Evolutionary conservation across 1,140 invertebrate genomes (phyloP).

Genomic region (Zaprionus tsacasi): DNA sequence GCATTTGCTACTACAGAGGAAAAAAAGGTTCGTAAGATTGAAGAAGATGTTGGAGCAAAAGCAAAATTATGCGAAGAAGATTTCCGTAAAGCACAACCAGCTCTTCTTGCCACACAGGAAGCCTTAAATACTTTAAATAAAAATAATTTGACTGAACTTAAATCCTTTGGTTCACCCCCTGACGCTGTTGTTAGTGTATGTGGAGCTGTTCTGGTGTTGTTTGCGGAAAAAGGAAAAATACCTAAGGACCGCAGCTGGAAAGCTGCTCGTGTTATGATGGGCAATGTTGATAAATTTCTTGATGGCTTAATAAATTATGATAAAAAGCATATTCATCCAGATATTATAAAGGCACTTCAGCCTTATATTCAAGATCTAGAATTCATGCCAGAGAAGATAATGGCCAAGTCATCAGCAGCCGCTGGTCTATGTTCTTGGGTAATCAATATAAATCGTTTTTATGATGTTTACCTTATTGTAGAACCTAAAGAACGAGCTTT

Average conservation of each 20-base stretch:
- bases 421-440: conserved; percentile 97
- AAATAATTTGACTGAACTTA: conserved; percentile 96
- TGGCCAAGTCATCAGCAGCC: conserved; percentile 93
- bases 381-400: conserved; percentile 94
- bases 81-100: conserved; percentile 95
- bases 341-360: conserved; percentile 90
- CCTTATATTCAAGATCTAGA: conserved; percentile 88
- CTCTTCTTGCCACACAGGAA: conserved; percentile 93
- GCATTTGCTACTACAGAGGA: conserved; percentile 93
- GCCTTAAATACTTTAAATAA: conserved; percentile 97
- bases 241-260: conserved; percentile 98
- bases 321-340: conserved; percentile 96
- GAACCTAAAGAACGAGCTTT: conserved; percentile 94
- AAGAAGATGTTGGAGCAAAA: conserved; percentile 93
- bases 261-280: conserved; percentile 94
- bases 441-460: conserved; percentile 96
- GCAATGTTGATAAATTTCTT: conserved; percentile 93
- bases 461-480: conserved; percentile 96
- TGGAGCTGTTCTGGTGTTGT: conserved; percentile 94
- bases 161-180: conserved; percentile 94
- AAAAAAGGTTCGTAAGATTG: conserved; percentile 94
- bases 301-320: conserved; percentile 94
- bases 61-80: conserved; percentile 95
- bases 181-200: conserved; percentile 93
- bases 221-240: conserved; percentile 93